Evolutionary conservation across 2,113 vertebrate species (phyloP).

Genomic region (Burhinus oedicnemus): DNA sequence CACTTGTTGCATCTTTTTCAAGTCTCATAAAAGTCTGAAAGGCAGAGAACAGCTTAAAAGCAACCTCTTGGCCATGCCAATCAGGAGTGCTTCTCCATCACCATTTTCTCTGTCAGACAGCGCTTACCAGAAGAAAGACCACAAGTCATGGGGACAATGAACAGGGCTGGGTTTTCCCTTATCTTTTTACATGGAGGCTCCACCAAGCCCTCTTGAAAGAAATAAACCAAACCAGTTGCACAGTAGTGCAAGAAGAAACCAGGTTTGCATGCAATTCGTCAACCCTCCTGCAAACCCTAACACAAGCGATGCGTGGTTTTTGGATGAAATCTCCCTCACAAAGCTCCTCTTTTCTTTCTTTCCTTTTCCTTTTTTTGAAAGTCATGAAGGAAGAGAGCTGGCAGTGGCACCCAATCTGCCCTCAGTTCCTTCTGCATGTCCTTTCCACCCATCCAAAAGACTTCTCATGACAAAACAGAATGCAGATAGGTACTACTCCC

Average conservation of each 20-base stretch:
- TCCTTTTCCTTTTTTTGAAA: neutral
- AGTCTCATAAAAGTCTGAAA: neutral
- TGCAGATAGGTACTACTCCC: neutral
- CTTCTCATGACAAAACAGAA: neutral
- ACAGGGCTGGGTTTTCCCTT: neutral
- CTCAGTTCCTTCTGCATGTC: neutral
- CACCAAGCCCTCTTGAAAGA: neutral
- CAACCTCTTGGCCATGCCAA: neutral
- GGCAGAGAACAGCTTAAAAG: neutral
- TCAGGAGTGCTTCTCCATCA: neutral
- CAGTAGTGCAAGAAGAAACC: neutral
- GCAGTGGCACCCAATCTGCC: neutral
- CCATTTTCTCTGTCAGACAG: neutral
- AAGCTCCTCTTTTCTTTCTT: neutral
- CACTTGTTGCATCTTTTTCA: neutral
- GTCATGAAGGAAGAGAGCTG: neutral
- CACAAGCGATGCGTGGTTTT: neutral
- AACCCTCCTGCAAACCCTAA: neutral
- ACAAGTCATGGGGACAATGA: neutral
- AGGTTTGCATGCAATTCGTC: neutral
- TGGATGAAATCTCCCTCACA: neutral
- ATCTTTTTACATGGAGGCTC: neutral
- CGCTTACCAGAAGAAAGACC: neutral
- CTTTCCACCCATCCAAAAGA: neutral
- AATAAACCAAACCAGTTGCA: neutral